phyloP scores from a whole-genome alignment of 2,797 vertebrate species.

The Tolypeutes matacus region DNA sequence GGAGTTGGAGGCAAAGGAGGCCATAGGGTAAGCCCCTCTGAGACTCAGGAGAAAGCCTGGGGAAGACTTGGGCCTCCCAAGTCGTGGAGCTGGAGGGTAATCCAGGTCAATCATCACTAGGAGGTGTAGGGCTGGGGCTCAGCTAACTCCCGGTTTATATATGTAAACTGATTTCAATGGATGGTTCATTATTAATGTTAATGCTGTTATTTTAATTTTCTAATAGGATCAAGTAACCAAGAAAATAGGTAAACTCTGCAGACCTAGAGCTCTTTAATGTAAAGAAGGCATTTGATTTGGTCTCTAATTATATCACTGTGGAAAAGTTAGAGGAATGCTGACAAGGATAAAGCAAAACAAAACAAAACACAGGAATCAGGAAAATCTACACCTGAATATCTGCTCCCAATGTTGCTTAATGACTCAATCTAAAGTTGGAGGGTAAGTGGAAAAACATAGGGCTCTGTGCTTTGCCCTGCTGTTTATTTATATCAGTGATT shows the following conservation, averaged over 20 bases:
- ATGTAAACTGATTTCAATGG: neutral
- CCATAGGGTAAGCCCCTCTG: neutral
- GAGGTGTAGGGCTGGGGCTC: neutral
- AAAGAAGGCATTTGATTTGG: constrained; percentile 16
- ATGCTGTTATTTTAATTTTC: neutral
- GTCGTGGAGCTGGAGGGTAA: neutral
- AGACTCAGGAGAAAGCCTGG: neutral
- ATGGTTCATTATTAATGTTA: neutral
- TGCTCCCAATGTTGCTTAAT: neutral
- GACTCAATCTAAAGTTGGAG: neutral
- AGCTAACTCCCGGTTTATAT: neutral
- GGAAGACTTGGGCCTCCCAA: neutral
- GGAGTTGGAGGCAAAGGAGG: neutral
- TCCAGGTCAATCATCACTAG: neutral
- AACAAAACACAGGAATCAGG: neutral
- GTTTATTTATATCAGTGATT: neutral
- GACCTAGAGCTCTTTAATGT: neutral
- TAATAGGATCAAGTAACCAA: neutral
- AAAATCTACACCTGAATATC: constrained; percentile 1
- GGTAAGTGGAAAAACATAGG: neutral
- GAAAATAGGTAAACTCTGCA: constrained; percentile 43
- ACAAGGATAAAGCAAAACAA: neutral
- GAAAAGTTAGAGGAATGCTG: neutral
- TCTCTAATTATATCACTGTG: neutral
- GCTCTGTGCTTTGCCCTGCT: neutral